These are phyloP conservation scores for Cottus gobio DNA, from an alignment of 2,113 vertebrate genomes.

Conservation along the genomic window DNA sequence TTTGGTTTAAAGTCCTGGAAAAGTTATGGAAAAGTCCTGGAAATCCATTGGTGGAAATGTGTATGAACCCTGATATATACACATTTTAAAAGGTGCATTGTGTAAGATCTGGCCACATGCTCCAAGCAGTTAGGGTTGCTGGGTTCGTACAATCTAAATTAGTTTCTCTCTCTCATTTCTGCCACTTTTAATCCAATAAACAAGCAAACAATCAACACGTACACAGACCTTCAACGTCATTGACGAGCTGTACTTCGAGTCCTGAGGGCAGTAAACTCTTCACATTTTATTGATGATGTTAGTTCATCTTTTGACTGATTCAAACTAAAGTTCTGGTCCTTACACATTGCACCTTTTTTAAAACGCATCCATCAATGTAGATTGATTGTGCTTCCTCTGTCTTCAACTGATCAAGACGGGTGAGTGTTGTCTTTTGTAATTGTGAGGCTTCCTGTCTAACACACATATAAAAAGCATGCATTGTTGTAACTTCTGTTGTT, in stretches of 20 bases:
- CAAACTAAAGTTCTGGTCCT: no score
- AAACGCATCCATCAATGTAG: background rate
- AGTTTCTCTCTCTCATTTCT: background rate
- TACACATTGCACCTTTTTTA: background rate
- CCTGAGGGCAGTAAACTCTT: background rate
- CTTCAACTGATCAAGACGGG: background rate
- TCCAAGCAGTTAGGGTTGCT: background rate
- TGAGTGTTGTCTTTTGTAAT: background rate
- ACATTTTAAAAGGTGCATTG: background rate
- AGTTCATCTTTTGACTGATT: background rate
- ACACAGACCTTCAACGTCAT: background rate
- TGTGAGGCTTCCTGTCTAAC: constrained; percentile 1
- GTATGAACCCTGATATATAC: no score
- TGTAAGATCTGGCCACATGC: background rate
- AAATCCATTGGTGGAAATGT: no score
- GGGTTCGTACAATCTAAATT: background rate
- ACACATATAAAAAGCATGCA: background rate
- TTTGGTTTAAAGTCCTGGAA: no score
- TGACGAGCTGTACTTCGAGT: background rate
- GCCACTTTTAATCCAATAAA: background rate
- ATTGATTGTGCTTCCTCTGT: background rate
- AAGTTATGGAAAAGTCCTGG: no score
- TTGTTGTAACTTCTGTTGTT: background rate
- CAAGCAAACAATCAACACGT: background rate
- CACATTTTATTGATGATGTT: background rate